phyloP scores from a whole-genome alignment of 1,140 invertebrate genomes.

The Zeugodacus cucurbitae region DNA sequence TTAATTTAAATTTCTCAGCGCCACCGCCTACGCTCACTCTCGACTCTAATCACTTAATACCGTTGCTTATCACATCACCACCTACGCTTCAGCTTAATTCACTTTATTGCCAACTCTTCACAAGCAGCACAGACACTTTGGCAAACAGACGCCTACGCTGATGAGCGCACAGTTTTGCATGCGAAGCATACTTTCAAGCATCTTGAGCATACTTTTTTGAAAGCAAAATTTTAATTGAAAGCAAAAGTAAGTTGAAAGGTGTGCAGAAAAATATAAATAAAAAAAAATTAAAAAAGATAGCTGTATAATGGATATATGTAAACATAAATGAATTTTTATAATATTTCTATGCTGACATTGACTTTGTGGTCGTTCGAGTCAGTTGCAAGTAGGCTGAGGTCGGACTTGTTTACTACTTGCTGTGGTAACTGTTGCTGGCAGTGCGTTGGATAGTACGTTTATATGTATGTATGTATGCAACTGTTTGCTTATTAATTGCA shows the following conservation, averaged over 20 bases:
- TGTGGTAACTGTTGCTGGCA: constrained; percentile 8
- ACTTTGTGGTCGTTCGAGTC: background rate
- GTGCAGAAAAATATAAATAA: background rate
- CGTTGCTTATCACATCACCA: background rate
- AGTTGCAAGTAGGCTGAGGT: background rate
- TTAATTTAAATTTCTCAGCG: no score
- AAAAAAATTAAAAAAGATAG: background rate
- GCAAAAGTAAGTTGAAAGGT: background rate
- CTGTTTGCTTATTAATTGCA: background rate
- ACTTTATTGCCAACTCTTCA: background rate
- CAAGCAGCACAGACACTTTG: background rate
- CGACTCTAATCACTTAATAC: background rate
- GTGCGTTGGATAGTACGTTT: background rate
- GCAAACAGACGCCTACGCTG: background rate
- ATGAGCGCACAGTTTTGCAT: no score
- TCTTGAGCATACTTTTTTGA: background rate
- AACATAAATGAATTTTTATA: background rate
- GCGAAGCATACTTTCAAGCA: background rate
- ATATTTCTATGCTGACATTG: background rate
- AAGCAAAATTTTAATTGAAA: background rate
- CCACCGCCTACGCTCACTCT: no score
- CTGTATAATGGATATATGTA: background rate
- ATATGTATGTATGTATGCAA: background rate
- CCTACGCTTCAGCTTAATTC: background rate
- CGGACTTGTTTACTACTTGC: constrained; percentile 12